These are phyloP conservation scores for Dallia pectoralis DNA, from an alignment of 2,797 vertebrate genomes.

Conservation along the genomic window DNA sequence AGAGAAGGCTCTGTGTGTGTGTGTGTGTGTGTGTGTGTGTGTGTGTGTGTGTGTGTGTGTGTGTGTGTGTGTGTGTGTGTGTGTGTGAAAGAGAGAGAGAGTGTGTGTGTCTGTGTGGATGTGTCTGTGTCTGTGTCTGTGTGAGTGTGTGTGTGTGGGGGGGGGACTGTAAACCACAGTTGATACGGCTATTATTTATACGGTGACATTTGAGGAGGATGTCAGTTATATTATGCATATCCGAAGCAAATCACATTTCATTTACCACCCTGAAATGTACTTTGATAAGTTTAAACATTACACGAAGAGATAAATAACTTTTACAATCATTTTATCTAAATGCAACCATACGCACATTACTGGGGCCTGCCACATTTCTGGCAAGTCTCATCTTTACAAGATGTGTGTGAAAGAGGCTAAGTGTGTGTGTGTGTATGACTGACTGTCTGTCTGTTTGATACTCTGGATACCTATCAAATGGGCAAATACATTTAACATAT, in stretches of 20 bases:
- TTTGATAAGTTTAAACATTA: neutral
- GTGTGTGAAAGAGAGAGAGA: conserved; percentile 21
- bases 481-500: neutral
- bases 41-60: conserved; percentile 9
- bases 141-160: conserved; percentile 6
- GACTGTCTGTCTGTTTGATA: neutral
- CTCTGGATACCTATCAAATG: neutral
- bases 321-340: neutral
- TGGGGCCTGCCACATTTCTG: neutral
- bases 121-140: conserved; percentile 1
- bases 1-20: conserved; percentile 2
- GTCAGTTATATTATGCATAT: neutral
- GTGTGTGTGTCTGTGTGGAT: neutral
- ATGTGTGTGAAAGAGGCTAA: neutral
- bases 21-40: conserved; percentile 23
- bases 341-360: neutral
- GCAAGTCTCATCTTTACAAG: neutral
- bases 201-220: neutral
- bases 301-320: neutral
- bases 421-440: neutral
- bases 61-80: conserved; percentile 18
- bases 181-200: conserved; percentile 6
- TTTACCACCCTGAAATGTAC: neutral
- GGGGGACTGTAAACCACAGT: neutral
- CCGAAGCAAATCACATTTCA: neutral